Conservation (phyloP, 1,140 invertebrate genomes). For the Tetramorium simillimum region DNA sequence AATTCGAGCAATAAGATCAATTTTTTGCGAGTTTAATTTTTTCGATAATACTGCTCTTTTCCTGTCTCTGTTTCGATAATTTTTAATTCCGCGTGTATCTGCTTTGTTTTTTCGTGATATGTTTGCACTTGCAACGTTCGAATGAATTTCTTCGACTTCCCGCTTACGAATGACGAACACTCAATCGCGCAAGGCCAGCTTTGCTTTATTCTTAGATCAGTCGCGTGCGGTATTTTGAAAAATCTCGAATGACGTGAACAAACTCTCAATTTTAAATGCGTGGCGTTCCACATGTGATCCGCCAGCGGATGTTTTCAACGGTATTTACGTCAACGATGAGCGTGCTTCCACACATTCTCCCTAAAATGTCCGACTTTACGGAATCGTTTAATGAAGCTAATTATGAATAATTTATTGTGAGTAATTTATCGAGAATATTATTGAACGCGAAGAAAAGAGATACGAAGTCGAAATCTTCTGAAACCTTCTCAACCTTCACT, state of each 20-base stretch:
- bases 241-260: neutral
- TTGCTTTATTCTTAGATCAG: slow-evolving; percentile 22
- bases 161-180: neutral
- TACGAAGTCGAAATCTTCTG: neutral
- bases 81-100: neutral
- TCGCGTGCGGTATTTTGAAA: slow-evolving; percentile 19
- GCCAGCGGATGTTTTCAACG: neutral
- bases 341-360: neutral
- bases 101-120: neutral
- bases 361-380: neutral
- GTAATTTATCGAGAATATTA: neutral
- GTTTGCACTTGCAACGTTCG: neutral
- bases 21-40: no score
- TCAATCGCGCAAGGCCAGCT: neutral
- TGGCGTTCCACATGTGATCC: neutral
- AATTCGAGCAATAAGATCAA: no score
- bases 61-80: neutral
- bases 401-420: neutral
- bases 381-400: neutral
- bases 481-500: slow-evolving; percentile 14
- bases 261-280: slow-evolving; percentile 19
- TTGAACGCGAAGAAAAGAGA: neutral
- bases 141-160: neutral
- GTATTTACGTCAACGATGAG: slow-evolving; percentile 17
- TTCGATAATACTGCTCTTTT: neutral